phyloP scores from a whole-genome alignment of 2,888 invertebrate species.

The Anodontia alba region DNA sequence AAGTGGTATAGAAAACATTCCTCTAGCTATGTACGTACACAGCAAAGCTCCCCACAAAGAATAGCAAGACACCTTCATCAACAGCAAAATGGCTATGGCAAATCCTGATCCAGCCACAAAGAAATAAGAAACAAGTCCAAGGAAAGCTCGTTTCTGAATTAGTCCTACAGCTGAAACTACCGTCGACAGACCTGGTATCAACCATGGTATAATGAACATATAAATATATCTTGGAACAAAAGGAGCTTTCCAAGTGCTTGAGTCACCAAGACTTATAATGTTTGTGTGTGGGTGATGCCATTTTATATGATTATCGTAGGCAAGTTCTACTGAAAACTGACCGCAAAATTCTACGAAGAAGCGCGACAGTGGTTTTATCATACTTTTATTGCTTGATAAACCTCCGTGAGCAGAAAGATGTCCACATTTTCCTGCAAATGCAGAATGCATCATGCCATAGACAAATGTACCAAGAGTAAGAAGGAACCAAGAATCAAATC shows the following conservation, averaged over 20 bases:
- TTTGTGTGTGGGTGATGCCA: slow-evolving; percentile 83
- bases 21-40: slow-evolving; percentile 65
- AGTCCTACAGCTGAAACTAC: slow-evolving; percentile 72
- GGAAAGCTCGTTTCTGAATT: slow-evolving; percentile 54
- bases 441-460: slow-evolving; percentile 72
- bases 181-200: slow-evolving; percentile 75
- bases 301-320: slow-evolving; percentile 78
- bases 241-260: slow-evolving; percentile 81
- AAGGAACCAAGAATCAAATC: slow-evolving; percentile 39
- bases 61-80: slow-evolving; percentile 73
- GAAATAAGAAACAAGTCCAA: slow-evolving; percentile 45
- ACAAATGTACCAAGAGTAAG: slow-evolving; percentile 69
- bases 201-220: slow-evolving; percentile 81
- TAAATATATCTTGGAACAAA: slow-evolving; percentile 76
- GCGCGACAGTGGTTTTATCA: slow-evolving; percentile 63
- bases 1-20: slow-evolving; percentile 77
- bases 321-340: slow-evolving; percentile 76
- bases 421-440: slow-evolving; percentile 73
- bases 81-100: slow-evolving; percentile 61
- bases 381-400: slow-evolving; percentile 55
- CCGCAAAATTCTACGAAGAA: slow-evolving; percentile 79
- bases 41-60: slow-evolving; percentile 66
- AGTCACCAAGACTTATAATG: slow-evolving; percentile 83
- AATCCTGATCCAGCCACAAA: slow-evolving; percentile 68
- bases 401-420: slow-evolving; percentile 79